A percentile compares a stretch with the other conserved stretches of the same genome.
phyloP scores from a whole-genome alignment of 1,140 invertebrate genomes.

The Aphis craccivora region DNA sequence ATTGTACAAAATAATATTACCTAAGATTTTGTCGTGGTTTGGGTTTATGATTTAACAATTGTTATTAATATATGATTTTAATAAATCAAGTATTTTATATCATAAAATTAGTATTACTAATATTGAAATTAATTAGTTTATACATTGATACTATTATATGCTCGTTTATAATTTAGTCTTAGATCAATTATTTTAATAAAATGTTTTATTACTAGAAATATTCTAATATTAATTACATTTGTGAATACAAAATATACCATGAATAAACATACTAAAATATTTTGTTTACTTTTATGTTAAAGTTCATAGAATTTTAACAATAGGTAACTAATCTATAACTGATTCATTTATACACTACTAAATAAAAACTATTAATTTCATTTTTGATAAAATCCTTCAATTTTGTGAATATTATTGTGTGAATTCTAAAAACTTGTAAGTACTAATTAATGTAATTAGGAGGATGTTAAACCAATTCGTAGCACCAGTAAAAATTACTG shows the following conservation, averaged over 20 bases:
- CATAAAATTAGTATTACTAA: not conserved
- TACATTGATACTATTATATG: not conserved
- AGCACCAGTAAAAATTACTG: not conserved
- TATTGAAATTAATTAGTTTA: not conserved
- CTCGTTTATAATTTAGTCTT: constrained; percentile 17
- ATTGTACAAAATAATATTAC: constrained; percentile 35
- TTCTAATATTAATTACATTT: not conserved
- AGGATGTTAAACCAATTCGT: not conserved
- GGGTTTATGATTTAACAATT: not conserved
- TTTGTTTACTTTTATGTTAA: not conserved
- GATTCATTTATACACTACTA: not conserved
- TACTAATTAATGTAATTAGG: not conserved
- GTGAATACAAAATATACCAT: not conserved
- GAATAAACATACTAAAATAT: constrained; percentile 30
- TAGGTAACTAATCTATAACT: not conserved
- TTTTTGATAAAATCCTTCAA: not conserved
- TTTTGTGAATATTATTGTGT: not conserved
- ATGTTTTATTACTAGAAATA: constrained; percentile 28
- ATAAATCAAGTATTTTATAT: not conserved
- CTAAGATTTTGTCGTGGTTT: constrained; percentile 9
- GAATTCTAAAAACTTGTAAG: not conserved
- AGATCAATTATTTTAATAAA: constrained; percentile 3
- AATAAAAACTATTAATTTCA: not conserved
- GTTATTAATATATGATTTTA: not conserved
- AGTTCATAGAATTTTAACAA: not conserved